These are phyloP conservation scores for Rhabdomys dilectus DNA, from an alignment of 2,113 vertebrate genomes.

Conservation along the genomic window DNA sequence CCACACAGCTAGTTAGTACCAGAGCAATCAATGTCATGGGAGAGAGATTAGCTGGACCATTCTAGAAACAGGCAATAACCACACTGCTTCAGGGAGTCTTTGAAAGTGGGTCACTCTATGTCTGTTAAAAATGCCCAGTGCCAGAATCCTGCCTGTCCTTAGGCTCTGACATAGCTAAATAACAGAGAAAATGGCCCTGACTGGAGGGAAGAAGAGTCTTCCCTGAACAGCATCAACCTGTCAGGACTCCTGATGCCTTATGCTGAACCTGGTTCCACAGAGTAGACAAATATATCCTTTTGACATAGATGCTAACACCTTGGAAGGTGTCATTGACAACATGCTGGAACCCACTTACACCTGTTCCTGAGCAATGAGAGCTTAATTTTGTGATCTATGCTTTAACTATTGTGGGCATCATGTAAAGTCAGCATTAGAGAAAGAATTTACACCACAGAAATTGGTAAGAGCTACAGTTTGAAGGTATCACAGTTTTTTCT, in stretches of 20 bases:
- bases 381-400: background rate
- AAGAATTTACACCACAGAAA: background rate
- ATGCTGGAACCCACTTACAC: background rate
- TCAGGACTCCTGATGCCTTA: background rate
- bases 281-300: background rate
- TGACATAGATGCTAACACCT: accelerated
- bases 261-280: background rate
- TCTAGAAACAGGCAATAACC: background rate
- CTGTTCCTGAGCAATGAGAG: background rate
- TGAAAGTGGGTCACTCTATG: constrained; percentile 15
- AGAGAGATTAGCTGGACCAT: background rate
- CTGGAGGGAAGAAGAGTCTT: background rate
- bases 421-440: background rate
- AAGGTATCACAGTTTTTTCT: background rate
- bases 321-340: background rate
- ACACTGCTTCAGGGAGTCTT: background rate
- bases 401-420: background rate
- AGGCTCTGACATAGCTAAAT: background rate
- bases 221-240: background rate
- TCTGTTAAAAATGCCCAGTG: background rate
- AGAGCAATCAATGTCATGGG: background rate
- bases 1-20: background rate
- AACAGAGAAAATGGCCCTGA: background rate
- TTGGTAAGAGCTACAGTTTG: background rate
- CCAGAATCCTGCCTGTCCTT: background rate